Percentiles rank a stretch among this genome's conserved stretches.
Evolutionary conservation across 2,888 invertebrate species (phyloP).

Genomic region (Aelia acuminata): DNA sequence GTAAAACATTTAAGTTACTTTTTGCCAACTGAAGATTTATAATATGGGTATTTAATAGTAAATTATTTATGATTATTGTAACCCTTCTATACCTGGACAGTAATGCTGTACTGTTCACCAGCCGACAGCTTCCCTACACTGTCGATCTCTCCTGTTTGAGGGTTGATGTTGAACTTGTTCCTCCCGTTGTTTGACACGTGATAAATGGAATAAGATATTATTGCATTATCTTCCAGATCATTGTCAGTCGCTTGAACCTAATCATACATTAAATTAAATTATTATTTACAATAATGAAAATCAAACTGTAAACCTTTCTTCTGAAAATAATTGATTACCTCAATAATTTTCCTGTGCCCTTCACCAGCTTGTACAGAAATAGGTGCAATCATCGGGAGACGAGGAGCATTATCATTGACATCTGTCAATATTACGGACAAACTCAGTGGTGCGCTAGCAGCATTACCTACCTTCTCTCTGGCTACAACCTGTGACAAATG

Average conservation of each 20-base stretch:
- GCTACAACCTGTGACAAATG: constrained; percentile 79
- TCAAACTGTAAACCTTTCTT: not conserved
- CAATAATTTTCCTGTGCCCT: constrained; percentile 77
- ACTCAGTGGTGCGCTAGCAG: constrained; percentile 87
- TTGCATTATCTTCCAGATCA: constrained; percentile 88
- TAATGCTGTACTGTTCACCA: constrained; percentile 91
- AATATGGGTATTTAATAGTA: no score
- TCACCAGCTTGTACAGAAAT: constrained; percentile 86
- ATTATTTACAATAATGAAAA: not conserved
- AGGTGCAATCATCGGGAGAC: constrained; percentile 84
- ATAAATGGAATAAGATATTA: constrained; percentile 86
- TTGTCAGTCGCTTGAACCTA: constrained; percentile 86
- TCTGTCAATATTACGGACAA: constrained; percentile 83
- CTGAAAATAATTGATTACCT: constrained; percentile 71
- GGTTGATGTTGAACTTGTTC: constrained; percentile 87
- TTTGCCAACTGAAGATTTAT: no score
- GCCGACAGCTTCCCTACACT: constrained; percentile 86
- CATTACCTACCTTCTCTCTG: constrained; percentile 82
- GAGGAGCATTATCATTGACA: constrained; percentile 89
- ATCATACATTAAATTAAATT: constrained; percentile 63
- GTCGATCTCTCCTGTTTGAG: constrained; percentile 82
- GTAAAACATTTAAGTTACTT: no score
- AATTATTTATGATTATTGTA: not conserved
- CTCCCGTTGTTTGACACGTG: constrained; percentile 93
- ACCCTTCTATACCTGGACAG: constrained; percentile 77